Base-by-base conservation (phyloP, 2,888 invertebrate genomes). In the Linnaemya vulpina region DNA sequence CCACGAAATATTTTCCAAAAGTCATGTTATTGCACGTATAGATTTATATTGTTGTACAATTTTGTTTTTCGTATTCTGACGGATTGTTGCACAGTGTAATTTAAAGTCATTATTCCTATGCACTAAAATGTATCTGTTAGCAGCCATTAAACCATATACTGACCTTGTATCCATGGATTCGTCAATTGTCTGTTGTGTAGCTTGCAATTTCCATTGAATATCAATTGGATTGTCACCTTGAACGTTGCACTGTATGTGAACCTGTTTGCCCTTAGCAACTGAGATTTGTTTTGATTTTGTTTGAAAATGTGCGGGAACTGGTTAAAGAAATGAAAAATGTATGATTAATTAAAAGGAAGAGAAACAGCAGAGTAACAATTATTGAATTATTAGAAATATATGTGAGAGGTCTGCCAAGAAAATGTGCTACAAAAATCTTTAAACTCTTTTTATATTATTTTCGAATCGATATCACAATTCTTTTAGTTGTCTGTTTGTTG, bases 191-290 rank as follows among this genome's bases (percentile, higher is more conserved):
- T 96, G 96, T 20, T 96, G 96, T 80, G 95, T 95, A 87, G 90
- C 90, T 89, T 93, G 92, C 77, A 95, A 94, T 88, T 96, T 95
- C 97, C 97, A 97, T 90, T 95, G 95, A 87, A 97, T 96, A 91
- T 96, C 96, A 88, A 97, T 94, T 0, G 97, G 97, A 82, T 96
- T 95, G 91, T 97, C 97, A n/a, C 97, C 97, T 82, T 96, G 95
- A 1, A 97, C 97, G 53, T 96, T 96, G 92, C 97, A 97, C 89
- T 97, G 97, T 73, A 98, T 94, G 89, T 96, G 95, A 1, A 97
- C 97, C 83, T 96, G 95, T 88, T 96, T 96, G 1, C 96, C 96
- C 73, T 96, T 96, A 38, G 96, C 96, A 80, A 97, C 96, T 88
- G 96, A 96, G 87, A 96, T 95, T 90, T 96, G 96, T 91, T 96